Evolutionary conservation across 2,113 vertebrate genomes (phyloP), one percentile per base, ranked within the genome.

Genomic region (Percina caprodes): DNA sequence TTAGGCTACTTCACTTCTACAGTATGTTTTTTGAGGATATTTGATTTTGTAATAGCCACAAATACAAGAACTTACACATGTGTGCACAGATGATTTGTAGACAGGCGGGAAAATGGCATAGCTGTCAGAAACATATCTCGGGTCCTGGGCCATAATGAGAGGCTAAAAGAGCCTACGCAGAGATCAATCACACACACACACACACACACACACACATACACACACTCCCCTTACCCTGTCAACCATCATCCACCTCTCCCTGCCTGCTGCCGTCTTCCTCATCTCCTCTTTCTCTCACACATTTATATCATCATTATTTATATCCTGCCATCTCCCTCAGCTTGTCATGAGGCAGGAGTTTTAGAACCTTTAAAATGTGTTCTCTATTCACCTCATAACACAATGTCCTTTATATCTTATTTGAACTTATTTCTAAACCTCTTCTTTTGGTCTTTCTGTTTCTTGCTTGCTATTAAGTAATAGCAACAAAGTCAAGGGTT

Each of bases 121-220:
- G 45, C 55, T 88, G 83, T 88, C 80, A 88, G 74, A 86, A 83
- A 79, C 62, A 66, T 77, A 23, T 86, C 77, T 46, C 39, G 0
- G 10, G 39, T 68, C 42, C 19, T 39, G 13, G 14, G 48, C 55
- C 55, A 81, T 90, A 86, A 92, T 80, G 80, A 83, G 71, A 77
- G 61, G 56, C 80, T 86, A 77, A 77, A 73, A 52, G 82, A 46
- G 82, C 69, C 56, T 49, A 55, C 15, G 42, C 45, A 30, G 51
- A 84, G 71, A 88, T 90, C 77, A 87, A 77, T 84, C 67, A 18
- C 74, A 23, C 60, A 51, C 59, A 65, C 65, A 61, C 63, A 14
- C 42, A 21, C 56, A 54, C 68, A 8, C 35, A 19, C 69, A 58
- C 54, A 46, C 69, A 35, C 59, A 61, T 30, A 39, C 18, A 65